Base-by-base conservation (phyloP, 2,888 invertebrate species). In the Margaritifera margaritifera region DNA sequence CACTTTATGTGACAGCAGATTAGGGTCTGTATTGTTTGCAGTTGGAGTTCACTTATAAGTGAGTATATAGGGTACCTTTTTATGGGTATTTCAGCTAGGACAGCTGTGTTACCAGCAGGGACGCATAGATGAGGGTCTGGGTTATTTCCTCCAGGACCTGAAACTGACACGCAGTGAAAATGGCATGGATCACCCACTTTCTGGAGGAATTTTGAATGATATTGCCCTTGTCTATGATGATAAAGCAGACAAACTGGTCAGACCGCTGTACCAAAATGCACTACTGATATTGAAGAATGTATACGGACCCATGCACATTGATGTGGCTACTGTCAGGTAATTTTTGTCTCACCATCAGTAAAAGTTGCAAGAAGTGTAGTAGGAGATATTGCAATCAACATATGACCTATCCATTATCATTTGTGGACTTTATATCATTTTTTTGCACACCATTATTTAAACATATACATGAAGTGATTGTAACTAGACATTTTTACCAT, bases 211-310 rank as follows among this genome's bases (percentile, higher is more conserved):
- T 55, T 69, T 85, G 15, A 82, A 82, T 61, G 80, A 83, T 66
- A 77, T 85, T 22, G 85, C 75, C 2, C 74, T 84, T 5, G 85
- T 84, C 3, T 84, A 81, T 71, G 85, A 85, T 71, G 84, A 84
- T 66, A 75, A 71, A 64, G 80, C 77, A 58, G 78, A 83, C 55
- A 51, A 64, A 11, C 55, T 77, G 58, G 82, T 83, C 1, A 79
- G 80, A 6, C 62, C 75, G 24, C 69, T 83, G 58, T 85, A 83
- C 56, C 83, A 84, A 73, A 75, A 80, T n/a, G 80, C 82, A 5
- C 65, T 85, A 31, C 66, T 71, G 25, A 77, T 83, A 20, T 70
- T 83, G 42, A 69, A 81, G 19, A 80, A 82, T 11, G 77, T 75
- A 0, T 85, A 82, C 51, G 85, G 85, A 4, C 69, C 68, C 25